Evolutionary conservation across 2,888 invertebrate species (phyloP), one percentile per base, ranked within the genome.

Genomic region (Hypena proboscidalis): DNA sequence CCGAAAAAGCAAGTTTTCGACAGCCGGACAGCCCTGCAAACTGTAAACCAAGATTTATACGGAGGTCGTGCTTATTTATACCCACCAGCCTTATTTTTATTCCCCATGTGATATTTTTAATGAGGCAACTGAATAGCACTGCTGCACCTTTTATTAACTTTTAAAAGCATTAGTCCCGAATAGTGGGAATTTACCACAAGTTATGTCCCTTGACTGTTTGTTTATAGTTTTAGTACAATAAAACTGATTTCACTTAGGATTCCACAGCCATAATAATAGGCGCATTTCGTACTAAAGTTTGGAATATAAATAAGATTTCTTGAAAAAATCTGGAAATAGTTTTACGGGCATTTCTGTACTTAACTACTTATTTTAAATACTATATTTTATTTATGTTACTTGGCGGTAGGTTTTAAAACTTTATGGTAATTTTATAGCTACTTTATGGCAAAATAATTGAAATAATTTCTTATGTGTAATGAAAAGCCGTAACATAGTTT

Each of bases 21-120:
- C 84, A 86, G 64, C 87, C 86, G 42, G 79, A 62, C 84, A 86
- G 64, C 87, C 86, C 88, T 87, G 67, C 54, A 54, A 62, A 71
- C 76, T 77, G 77, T 74, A 82, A 84, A 85, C 85, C 82, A 85
- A 87, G 86, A 87, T 87, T 87, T 89, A 89, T 88, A 81, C 69
- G 65, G 73, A 79, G 82, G 74, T 75, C 68, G 79, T 76, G 71
- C 86, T 86, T 85, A 88, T 89, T 89, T 89, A 88, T 85, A 83
- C 74, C 62, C 63, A 67, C 75, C 74, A 73, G 67, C 82, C 81
- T 84, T 83, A 86, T 87, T 89, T 89, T 88, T 88, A 88, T 87
- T 85, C 81, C 83, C 76, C 71, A 82, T 85, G 85, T 87, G 87
- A 87, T 88, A 87, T 88, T 87, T 88, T 88, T 88, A 88, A 88